Percentiles rank a stretch among this genome's conserved stretches.
phyloP scores from a whole-genome alignment of 2,888 invertebrate genomes.

The Rhagonycha fulva region DNA sequence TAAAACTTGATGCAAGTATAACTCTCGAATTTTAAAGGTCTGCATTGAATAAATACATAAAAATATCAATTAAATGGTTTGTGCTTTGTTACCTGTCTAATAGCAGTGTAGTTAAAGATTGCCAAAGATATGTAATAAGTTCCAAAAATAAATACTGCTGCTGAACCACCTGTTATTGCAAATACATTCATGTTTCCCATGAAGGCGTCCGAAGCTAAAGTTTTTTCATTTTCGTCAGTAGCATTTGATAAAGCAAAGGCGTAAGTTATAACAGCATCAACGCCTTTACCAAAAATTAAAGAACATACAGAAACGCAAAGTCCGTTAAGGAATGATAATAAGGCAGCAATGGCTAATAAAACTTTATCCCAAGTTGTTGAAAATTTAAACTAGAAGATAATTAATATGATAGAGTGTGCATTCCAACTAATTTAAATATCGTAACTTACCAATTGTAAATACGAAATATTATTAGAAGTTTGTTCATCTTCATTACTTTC shows the following conservation, averaged over 20 bases:
- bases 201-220: background rate
- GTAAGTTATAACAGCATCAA: background rate
- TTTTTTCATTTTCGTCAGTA: background rate
- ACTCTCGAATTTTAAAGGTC: background rate
- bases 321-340: background rate
- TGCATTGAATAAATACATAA: background rate
- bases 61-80: background rate
- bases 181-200: background rate
- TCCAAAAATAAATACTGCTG: background rate
- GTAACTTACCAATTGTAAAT: background rate
- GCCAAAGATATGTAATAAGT: background rate
- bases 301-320: background rate
- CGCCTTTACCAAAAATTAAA: background rate
- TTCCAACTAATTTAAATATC: background rate
- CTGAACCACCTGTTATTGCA: background rate
- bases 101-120: background rate
- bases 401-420: background rate
- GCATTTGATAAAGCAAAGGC: background rate
- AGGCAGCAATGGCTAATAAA: background rate
- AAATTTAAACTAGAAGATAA: background rate
- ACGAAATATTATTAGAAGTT: background rate
- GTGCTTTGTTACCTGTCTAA: background rate
- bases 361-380: background rate
- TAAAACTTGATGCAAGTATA: background rate
- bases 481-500: background rate